phyloP scores from a whole-genome alignment of 2,888 invertebrate species.

The Polymixis flavicincta region DNA sequence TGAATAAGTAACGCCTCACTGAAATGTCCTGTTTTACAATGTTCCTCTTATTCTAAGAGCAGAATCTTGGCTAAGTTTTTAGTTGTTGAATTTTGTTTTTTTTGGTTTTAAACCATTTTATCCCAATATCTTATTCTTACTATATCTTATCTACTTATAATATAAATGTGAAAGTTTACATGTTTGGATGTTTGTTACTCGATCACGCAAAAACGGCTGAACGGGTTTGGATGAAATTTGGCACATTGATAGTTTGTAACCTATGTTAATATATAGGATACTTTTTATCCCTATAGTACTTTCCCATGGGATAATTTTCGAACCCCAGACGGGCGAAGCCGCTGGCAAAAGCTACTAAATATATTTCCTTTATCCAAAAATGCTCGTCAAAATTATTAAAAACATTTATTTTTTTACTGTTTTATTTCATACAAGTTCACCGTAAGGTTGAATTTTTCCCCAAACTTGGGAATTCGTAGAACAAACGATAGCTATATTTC shows the following conservation, averaged over 20 bases:
- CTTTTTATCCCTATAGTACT: too few species aligned
- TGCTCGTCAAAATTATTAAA: not conserved
- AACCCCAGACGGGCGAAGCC: too few species aligned
- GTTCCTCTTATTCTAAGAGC: constrained; percentile 29
- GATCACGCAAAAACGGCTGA: too few species aligned
- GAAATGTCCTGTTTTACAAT: constrained; percentile 54
- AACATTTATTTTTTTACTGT: not conserved
- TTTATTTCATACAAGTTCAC: not conserved
- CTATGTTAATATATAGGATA: too few species aligned
- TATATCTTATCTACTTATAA: too few species aligned
- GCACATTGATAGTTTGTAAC: too few species aligned
- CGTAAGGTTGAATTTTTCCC: constrained; percentile 3
- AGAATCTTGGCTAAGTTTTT: constrained; percentile 23
- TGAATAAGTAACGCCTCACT: constrained; percentile 61
- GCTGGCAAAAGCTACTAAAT: too few species aligned
- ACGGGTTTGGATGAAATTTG: too few species aligned
- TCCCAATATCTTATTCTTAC: too few species aligned
- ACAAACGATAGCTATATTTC: constrained; percentile 14
- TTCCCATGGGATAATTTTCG: too few species aligned
- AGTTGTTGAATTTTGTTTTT: not conserved
- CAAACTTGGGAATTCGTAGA: constrained; percentile 3
- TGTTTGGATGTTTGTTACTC: too few species aligned
- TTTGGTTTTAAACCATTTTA: not conserved
- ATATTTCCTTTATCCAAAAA: not conserved
- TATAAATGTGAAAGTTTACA: too few species aligned